Conservation (phyloP, 2,797 vertebrate genomes). For the Xiphophorus birchmanni region DNA sequence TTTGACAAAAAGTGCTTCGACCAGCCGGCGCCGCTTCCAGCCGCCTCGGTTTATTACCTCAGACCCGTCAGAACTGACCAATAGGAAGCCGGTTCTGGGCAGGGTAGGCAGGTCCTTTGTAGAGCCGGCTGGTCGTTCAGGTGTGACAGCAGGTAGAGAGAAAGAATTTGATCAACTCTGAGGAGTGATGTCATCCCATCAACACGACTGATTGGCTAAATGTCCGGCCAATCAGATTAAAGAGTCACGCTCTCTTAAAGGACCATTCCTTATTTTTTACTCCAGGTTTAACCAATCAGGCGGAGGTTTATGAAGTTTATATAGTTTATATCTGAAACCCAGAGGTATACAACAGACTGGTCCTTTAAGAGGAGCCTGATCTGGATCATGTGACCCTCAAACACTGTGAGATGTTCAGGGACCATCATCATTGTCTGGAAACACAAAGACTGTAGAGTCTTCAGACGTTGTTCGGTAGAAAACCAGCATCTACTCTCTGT, state of each 20-base stretch:
- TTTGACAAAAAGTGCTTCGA: conserved; percentile 75
- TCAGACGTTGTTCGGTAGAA: conserved; percentile 41
- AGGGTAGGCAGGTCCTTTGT: conserved; percentile 5
- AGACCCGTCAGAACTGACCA: conserved; percentile 11
- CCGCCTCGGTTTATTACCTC: conserved; percentile 43
- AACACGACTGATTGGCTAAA: conserved; percentile 23
- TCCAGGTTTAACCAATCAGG: background rate
- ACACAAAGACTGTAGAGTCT: conserved; percentile 3
- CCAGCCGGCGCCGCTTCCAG: conserved; percentile 41
- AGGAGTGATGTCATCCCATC: conserved; percentile 1
- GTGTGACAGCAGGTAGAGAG: conserved; percentile 22
- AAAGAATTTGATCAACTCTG: background rate
- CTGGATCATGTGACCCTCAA: background rate
- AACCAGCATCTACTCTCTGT: conserved; percentile 62
- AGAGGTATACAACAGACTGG: background rate
- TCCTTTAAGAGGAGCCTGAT: conserved; percentile 15
- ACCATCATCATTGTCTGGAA: conserved; percentile 6
- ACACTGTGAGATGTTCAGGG: background rate
- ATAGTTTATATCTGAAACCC: background rate
- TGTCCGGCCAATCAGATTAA: background rate
- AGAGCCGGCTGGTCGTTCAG: conserved; percentile 31
- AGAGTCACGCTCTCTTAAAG: conserved; percentile 21
- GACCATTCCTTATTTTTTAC: background rate
- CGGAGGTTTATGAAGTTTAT: background rate
- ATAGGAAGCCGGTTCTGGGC: conserved; percentile 26